Percentiles rank a stretch among this genome's conserved stretches.
These are phyloP conservation scores for Microctonus brassicae DNA, from an alignment of 2,888 invertebrate genomes.

Conservation along the genomic window DNA sequence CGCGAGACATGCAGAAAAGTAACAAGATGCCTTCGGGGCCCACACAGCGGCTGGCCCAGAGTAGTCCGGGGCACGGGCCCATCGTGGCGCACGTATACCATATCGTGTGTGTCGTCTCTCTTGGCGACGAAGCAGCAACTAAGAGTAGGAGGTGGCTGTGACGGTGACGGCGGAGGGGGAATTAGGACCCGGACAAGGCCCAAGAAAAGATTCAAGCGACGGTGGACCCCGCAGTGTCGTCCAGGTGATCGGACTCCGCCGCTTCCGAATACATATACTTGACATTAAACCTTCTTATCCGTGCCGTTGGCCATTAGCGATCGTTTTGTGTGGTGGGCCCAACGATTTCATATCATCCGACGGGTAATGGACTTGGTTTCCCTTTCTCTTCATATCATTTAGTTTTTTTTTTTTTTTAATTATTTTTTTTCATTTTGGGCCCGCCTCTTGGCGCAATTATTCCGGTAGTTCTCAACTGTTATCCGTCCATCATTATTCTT, in stretches of 20 bases:
- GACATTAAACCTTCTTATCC: slow-evolving; percentile 13
- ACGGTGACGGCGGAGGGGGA: slow-evolving; percentile 41
- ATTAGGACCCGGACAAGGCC: slow-evolving; percentile 36
- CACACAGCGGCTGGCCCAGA: slow-evolving; percentile 34
- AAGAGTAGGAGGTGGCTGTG: slow-evolving; percentile 39
- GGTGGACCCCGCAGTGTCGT: slow-evolving; percentile 52
- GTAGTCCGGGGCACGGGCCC: slow-evolving; percentile 22
- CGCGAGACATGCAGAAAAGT: slow-evolving; percentile 34
- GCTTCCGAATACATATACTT: slow-evolving; percentile 34
- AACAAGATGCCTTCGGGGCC: slow-evolving; percentile 36
- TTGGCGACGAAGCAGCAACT: slow-evolving; percentile 24
- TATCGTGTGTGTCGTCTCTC: slow-evolving; percentile 13
- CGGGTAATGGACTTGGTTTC: slow-evolving; percentile 13
- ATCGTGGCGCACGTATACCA: slow-evolving; percentile 29
- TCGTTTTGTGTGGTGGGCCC: slow-evolving; percentile 9
- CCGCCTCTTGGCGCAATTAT: neutral
- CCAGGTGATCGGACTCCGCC: slow-evolving; percentile 54
- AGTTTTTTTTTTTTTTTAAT: too few species aligned
- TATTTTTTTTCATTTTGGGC: neutral
- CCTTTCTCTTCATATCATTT: neutral
- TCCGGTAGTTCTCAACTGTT: neutral
- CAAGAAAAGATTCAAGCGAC: too few species aligned
- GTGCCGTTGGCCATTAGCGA: slow-evolving; percentile 22
- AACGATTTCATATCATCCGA: neutral
- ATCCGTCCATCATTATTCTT: slow-evolving; percentile 7